phyloP scores from a whole-genome alignment of 2,797 vertebrate genomes.

The Scolopax bukidnonensis region DNA sequence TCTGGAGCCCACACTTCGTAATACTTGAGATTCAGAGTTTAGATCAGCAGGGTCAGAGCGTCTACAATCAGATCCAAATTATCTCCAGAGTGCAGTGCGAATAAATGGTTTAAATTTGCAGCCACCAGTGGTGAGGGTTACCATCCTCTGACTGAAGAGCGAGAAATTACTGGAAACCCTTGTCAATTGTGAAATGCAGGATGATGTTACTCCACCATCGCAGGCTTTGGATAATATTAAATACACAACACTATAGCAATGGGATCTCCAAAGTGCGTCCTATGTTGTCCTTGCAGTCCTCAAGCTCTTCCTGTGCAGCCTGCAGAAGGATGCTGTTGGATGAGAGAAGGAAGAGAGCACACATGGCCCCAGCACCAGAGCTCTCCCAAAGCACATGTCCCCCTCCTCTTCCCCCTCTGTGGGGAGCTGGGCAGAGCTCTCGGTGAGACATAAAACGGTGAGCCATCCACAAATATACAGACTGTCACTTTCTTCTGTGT shows the following conservation, averaged over 20 bases:
- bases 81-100: neutral
- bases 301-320: neutral
- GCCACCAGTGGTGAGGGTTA: neutral
- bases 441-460: accelerated
- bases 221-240: neutral
- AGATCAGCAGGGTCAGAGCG: neutral
- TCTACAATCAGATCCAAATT: neutral
- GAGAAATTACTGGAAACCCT: neutral
- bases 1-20: neutral
- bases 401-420: neutral
- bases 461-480: neutral
- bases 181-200: neutral
- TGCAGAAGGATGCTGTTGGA: neutral
- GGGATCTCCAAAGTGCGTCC: neutral
- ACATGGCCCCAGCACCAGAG: neutral
- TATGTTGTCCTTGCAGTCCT: neutral
- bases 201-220: neutral
- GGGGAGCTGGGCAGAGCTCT: neutral
- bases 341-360: neutral
- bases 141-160: neutral
- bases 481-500: neutral
- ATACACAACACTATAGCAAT: neutral
- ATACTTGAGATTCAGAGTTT: neutral
- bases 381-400: neutral
- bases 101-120: neutral